Evolutionary conservation across 1,140 invertebrate species (phyloP).

Genomic region (Megathymus violae): DNA sequence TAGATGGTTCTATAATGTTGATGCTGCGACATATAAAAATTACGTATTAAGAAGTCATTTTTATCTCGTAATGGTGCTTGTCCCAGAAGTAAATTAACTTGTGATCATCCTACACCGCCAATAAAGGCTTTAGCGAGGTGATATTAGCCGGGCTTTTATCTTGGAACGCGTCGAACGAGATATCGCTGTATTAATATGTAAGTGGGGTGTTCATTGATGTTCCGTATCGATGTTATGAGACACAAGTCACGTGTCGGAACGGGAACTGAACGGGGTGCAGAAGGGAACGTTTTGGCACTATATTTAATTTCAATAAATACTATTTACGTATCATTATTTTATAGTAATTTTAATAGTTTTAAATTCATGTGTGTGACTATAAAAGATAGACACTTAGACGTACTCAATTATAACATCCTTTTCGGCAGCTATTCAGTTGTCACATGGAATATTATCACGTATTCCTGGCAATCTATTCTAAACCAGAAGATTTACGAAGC

Average conservation of each 20-base stretch:
- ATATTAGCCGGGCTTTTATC: slow-evolving; percentile 54
- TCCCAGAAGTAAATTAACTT: background rate
- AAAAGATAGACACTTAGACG: too few species aligned
- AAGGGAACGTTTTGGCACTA: too few species aligned
- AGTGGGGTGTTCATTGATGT: slow-evolving; percentile 35
- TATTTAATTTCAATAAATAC: too few species aligned
- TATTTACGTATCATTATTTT: too few species aligned
- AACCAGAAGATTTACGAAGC: slow-evolving; percentile 6
- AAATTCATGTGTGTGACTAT: too few species aligned
- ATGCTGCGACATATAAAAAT: too few species aligned
- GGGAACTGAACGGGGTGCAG: background rate
- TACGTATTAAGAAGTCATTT: too few species aligned
- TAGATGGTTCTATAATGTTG: too few species aligned
- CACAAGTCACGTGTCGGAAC: background rate
- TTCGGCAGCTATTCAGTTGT: background rate
- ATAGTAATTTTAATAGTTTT: too few species aligned
- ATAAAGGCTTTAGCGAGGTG: slow-evolving; percentile 51
- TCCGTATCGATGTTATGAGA: slow-evolving; percentile 9
- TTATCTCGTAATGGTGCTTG: background rate
- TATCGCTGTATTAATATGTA: slow-evolving; percentile 33
- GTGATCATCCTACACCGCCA: slow-evolving; percentile 35
- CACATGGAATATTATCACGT: background rate
- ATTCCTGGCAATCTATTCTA: background rate
- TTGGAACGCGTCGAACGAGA: slow-evolving; percentile 38
- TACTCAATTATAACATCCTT: too few species aligned